Evolutionary conservation across 2,113 vertebrate genomes (phyloP), one percentile per base, ranked within the genome.

Genomic region (Ranitomeya variabilis): DNA sequence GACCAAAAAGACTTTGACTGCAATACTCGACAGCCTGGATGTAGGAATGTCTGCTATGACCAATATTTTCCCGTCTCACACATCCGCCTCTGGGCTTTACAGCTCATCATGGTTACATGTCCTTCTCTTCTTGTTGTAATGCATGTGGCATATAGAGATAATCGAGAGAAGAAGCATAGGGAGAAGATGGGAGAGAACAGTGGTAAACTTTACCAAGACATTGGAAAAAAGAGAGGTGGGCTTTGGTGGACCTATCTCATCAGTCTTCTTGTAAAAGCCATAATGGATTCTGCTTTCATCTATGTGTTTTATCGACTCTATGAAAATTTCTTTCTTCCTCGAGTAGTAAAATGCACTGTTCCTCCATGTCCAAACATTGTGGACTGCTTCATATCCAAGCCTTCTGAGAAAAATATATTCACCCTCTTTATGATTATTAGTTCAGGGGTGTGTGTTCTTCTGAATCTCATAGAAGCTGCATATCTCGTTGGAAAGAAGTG

Each of bases 101-200:
- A 99, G 94, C 97, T 99, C 91, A 99, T 99, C 95, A 96, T 99
- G 19, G 98, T 99, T 92, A 99, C 97, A 0, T 99, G 97, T 82
- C 98, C 98, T 0, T 99, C 98, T 0, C 91, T 99, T 54, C 93
- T 99, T 5, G 98, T 99, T 90, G 92, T 97, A 90, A 97, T 99
- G 96, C 98, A 99, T 0, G 98, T 99, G 57, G 96, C 96, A 21
- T 99, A 99, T 92, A 92, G 97, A 0, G 93, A 99, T 52, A 96
- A 97, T 66, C 94, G 94, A 51, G 95, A 97, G 67, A 92, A 91
- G 45, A 97, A 94, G 90, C 67, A 94, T 89, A 91, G 0, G 0
- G 90, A 94, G 2, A 91, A 92, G 0, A 1, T 81, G 0, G 95
- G 96, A 1, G 93, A 96, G 0, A 60, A 87, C 4, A 91, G 92